phyloP scores from a whole-genome alignment of 1,140 invertebrate species.

The Papilio polytes region DNA sequence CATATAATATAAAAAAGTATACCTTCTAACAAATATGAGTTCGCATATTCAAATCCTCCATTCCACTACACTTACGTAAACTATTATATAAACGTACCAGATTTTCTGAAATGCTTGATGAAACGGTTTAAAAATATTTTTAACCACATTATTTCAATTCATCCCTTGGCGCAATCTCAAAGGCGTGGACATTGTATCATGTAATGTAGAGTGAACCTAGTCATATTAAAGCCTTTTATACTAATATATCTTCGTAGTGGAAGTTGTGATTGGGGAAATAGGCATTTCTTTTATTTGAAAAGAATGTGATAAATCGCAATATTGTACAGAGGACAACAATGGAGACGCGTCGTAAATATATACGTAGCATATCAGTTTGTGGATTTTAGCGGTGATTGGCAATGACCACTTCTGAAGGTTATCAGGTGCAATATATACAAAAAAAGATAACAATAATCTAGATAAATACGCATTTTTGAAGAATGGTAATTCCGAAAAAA shows the following conservation, averaged over 20 bases:
- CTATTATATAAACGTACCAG: background rate
- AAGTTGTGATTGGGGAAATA: no score
- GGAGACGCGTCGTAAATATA: no score
- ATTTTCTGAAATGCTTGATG: background rate
- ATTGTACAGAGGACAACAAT: background rate
- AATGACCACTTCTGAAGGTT: background rate
- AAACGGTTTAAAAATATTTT: background rate
- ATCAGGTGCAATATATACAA: background rate
- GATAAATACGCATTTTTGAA: no score
- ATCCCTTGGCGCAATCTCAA: no score
- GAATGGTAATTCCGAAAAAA: no score
- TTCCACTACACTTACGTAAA: background rate
- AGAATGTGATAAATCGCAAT: background rate
- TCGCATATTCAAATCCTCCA: background rate
- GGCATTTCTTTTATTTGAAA: no score
- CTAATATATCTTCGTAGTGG: no score
- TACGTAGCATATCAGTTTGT: background rate
- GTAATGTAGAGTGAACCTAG: background rate
- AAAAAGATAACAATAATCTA: no score
- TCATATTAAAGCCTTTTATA: background rate
- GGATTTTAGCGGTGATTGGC: background rate
- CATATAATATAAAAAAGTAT: no score
- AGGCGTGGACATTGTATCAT: no score
- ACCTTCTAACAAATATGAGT: background rate
- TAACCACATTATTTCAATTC: no score